phyloP scores from a whole-genome alignment of 1,140 invertebrate species.

The Trichonephila inaurata region DNA sequence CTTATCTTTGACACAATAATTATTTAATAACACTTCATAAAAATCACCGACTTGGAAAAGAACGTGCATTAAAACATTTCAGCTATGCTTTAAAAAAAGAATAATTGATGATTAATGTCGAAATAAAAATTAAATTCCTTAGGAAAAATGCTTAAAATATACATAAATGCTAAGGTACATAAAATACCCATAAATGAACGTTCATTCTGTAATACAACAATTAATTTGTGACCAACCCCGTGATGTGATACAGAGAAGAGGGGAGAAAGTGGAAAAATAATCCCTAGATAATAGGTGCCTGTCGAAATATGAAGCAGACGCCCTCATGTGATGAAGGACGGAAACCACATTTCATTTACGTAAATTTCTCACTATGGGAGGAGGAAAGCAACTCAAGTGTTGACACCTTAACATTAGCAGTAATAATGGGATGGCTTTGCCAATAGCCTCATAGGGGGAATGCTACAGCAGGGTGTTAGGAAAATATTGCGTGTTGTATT shows the following conservation, averaged over 20 bases:
- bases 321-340: constrained; percentile 24
- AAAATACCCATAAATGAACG: too few relatives aligned
- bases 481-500: not conserved
- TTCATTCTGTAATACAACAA: not conserved
- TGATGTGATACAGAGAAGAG: not conserved
- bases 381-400: constrained; percentile 1
- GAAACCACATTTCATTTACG: constrained; percentile 39
- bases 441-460: not conserved
- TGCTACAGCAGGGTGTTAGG: not conserved
- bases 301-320: not conserved
- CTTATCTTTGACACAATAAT: too few relatives aligned
- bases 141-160: too few relatives aligned
- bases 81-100: too few relatives aligned
- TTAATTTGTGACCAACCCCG: not conserved
- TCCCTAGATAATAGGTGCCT: constrained; percentile 30
- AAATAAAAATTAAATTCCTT: too few relatives aligned
- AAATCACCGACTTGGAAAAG: too few relatives aligned
- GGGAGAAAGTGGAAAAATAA: constrained; percentile 7
- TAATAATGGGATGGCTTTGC: not conserved
- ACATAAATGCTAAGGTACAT: too few relatives aligned
- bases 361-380: constrained; percentile 3
- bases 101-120: too few relatives aligned
- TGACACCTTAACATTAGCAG: not conserved
- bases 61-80: too few relatives aligned
- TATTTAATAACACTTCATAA: too few relatives aligned